Base-by-base conservation (phyloP, 2,888 invertebrate genomes). In the Yponomeuta sedellus region DNA sequence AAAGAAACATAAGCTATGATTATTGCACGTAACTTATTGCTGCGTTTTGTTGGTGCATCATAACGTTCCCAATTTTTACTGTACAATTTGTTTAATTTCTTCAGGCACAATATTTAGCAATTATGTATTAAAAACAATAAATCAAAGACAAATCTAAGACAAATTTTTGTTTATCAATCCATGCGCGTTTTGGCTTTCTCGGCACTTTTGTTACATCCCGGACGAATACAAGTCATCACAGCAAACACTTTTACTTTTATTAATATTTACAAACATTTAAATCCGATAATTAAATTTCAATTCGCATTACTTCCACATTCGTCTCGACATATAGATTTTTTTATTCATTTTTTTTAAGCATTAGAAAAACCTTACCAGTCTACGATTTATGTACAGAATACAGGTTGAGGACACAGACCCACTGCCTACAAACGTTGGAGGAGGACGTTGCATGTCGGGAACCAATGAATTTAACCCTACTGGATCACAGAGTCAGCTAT, bases 401-500 rank as follows among this genome's bases (percentile, higher is more conserved):
- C 59, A 25, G 22, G 59, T 59, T 59, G 59, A 52, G 44, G 59
- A 11, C 59, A 59, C 59, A 25, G 22, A 22, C 25, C 59, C 59
- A 20, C 25, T 59, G 59, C 16, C 16, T 52, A 52, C 12, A 52
- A 12, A 52, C 44, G 70, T 70, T 69, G 73, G 75, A 75, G 73
- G 70, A 72, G 71, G 71, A 73, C 71, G 69, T 69, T 70, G 73
- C 75, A 75, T 72, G 79, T 75, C 76, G 82, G 79, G 79, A 82
- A 81, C 44, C 44, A 52, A 52, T 52, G 12, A 34, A 52, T 52
- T 52, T 84, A 86, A 79, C 78, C 81, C 83, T 88, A 86, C 81
- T 81, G 85, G 86, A 89, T 90, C 89, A 90, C 89, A 90, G 89
- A 82, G 85, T 82, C 81, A 85, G 85, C 86, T 86, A 79, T 81